Percentiles rank a stretch among this genome's conserved stretches.
Conservation (phyloP, 2,797 vertebrate species). For the Poeciliopsis paucimaculata region DNA sequence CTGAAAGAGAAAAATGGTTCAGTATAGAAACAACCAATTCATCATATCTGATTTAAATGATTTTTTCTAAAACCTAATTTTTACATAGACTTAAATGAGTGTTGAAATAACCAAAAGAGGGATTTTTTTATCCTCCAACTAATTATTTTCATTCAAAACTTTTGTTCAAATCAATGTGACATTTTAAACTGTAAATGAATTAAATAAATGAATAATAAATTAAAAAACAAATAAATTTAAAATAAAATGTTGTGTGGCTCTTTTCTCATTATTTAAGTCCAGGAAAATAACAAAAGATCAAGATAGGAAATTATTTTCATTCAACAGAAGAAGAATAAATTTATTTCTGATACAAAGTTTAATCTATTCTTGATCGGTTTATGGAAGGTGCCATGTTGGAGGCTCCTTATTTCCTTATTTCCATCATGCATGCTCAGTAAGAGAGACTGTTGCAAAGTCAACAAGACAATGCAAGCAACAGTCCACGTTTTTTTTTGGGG, state of each 20-base stretch:
- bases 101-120: neutral
- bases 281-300: neutral
- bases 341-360: neutral
- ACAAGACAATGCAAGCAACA: neutral
- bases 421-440: neutral
- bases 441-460: neutral
- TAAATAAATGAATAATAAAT: no score
- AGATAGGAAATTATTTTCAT: neutral
- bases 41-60: neutral
- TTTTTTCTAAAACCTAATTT: neutral
- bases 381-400: neutral
- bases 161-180: no score
- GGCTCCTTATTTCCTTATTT: neutral
- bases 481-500: no score
- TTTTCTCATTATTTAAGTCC: neutral
- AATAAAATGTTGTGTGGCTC: neutral
- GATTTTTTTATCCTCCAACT: no score
- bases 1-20: neutral
- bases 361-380: neutral
- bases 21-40: neutral
- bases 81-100: neutral
- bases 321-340: no score
- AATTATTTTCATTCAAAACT: no score
- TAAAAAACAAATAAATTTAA: neutral
- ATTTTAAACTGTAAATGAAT: no score